Conservation (phyloP, 2,888 invertebrate species). For the Crepidodera aurea region DNA sequence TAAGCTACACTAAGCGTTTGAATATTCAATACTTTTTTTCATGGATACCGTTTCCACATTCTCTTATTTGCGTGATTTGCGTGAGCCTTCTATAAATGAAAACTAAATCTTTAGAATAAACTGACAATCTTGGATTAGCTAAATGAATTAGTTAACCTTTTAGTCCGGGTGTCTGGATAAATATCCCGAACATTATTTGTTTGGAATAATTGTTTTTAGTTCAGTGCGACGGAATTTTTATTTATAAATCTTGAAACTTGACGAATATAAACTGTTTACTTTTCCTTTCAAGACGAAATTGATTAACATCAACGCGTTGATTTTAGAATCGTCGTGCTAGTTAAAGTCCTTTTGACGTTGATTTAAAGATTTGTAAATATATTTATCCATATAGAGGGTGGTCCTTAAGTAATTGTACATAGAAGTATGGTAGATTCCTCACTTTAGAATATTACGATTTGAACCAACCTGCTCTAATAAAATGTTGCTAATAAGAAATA, state of each 20-base stretch:
- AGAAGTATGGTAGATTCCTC: too few relatives aligned
- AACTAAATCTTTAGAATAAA: constrained; percentile 5
- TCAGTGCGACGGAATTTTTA: constrained; percentile 11
- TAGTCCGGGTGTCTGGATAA: neutral
- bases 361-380: neutral
- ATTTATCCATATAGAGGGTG: neutral
- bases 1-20: neutral
- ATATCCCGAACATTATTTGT: neutral
- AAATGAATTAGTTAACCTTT: constrained; percentile 4
- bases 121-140: constrained; percentile 10
- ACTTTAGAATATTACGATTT: too few relatives aligned
- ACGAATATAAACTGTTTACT: constrained; percentile 14
- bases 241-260: constrained; percentile 12
- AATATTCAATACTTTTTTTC: constrained; percentile 1
- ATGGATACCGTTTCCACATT: neutral
- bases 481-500: too few relatives aligned
- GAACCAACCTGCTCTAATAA: too few relatives aligned
- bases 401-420: too few relatives aligned
- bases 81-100: neutral
- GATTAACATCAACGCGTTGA: constrained; percentile 8
- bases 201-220: constrained; percentile 6
- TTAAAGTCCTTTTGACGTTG: neutral
- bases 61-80: neutral
- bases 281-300: constrained; percentile 10
- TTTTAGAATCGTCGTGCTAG: neutral